Evolutionary conservation across 1,140 invertebrate genomes (phyloP).

Genomic region (Drosophila sp.): DNA sequence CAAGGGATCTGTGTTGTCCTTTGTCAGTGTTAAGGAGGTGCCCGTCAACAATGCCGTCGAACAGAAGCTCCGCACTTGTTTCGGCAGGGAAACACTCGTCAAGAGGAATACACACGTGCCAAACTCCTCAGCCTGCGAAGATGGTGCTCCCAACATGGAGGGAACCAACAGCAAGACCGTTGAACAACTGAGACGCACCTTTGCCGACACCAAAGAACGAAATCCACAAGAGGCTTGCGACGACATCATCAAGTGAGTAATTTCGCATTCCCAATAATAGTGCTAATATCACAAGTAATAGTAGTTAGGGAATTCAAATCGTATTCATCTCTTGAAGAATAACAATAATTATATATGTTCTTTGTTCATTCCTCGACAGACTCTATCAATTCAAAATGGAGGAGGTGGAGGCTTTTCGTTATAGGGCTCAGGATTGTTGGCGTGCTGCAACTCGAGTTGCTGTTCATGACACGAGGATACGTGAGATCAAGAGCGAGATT

Average conservation of each 20-base stretch:
- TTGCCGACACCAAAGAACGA: slow-evolving; percentile 67
- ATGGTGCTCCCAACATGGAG: slow-evolving; percentile 91
- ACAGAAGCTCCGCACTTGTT: slow-evolving; percentile 88
- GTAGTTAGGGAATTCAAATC: too few relatives aligned
- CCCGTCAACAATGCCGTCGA: slow-evolving; percentile 91
- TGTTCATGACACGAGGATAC: slow-evolving; percentile 95
- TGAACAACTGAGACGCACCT: slow-evolving; percentile 89
- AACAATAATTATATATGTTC: background rate
- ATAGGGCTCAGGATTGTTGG: slow-evolving; percentile 97
- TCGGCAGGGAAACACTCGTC: slow-evolving; percentile 71
- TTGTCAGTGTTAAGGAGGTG: slow-evolving; percentile 94
- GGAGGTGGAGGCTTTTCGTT: slow-evolving; percentile 97
- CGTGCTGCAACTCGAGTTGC: slow-evolving; percentile 96
- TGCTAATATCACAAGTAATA: too few relatives aligned
- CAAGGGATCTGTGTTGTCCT: slow-evolving; percentile 96
- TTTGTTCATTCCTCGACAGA: slow-evolving; percentile 83
- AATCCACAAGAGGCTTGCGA: slow-evolving; percentile 33
- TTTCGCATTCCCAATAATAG: too few relatives aligned
- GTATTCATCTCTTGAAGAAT: too few relatives aligned
- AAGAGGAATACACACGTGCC: slow-evolving; percentile 10
- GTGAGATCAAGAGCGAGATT: slow-evolving; percentile 98
- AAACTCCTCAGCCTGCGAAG: background rate
- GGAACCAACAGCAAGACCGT: slow-evolving; percentile 90
- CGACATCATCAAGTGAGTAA: slow-evolving; percentile 84
- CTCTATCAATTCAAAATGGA: slow-evolving; percentile 97